phyloP scores from a whole-genome alignment of 2,113 vertebrate genomes.

The Seriola dumerili region DNA sequence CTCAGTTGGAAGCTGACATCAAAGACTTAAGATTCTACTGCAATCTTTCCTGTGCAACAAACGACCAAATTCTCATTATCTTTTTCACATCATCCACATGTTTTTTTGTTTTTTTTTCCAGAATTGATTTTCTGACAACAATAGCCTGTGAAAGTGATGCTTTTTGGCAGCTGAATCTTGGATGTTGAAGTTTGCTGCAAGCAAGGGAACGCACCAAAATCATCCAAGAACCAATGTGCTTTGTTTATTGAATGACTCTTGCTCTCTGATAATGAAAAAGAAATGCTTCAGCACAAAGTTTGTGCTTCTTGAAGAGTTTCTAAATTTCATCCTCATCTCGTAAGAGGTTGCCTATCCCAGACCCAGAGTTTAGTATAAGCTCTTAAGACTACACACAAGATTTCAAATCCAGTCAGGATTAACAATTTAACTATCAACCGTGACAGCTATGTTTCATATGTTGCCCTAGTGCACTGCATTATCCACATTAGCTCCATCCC shows the following conservation, averaged over 20 bases:
- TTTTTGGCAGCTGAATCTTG: conserved; percentile 46
- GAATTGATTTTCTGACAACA: conserved; percentile 53
- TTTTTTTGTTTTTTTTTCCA: background rate
- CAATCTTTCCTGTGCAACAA: conserved; percentile 5
- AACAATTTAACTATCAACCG: conserved; percentile 41
- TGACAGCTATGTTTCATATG: conserved; percentile 26
- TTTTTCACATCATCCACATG: conserved; percentile 16
- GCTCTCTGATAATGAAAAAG: conserved; percentile 1
- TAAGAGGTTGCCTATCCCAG: conserved; percentile 6
- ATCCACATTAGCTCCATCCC: background rate
- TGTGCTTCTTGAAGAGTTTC: background rate
- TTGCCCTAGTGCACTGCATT: background rate
- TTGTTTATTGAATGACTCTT: conserved; percentile 13
- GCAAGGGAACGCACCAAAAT: conserved; percentile 5
- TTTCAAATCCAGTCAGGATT: conserved; percentile 46
- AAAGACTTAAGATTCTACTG: background rate
- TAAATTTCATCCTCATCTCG: conserved; percentile 1
- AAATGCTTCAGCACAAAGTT: conserved; percentile 12
- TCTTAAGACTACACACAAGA: conserved; percentile 25
- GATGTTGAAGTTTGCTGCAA: conserved; percentile 22
- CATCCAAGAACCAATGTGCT: conserved; percentile 20
- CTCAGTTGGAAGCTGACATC: conserved; percentile 14
- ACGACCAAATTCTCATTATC: conserved; percentile 30
- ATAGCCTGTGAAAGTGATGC: conserved; percentile 7
- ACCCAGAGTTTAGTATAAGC: conserved; percentile 19